Evolutionary conservation across 2,113 vertebrate species (phyloP).

Genomic region (Pelecanoides urinatrix): DNA sequence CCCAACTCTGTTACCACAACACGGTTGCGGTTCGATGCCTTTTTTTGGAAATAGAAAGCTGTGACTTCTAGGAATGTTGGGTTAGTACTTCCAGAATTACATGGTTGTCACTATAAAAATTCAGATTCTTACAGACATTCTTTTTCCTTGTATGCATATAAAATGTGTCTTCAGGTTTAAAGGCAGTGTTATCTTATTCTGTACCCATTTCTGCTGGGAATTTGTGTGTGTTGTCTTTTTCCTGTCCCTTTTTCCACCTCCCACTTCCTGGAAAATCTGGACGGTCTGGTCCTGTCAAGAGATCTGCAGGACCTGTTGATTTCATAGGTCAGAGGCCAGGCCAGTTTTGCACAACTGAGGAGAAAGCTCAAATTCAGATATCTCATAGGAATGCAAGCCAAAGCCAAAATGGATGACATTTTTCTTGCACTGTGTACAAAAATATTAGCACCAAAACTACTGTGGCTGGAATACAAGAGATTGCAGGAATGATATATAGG

Average conservation of each 20-base stretch:
- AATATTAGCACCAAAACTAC: not conserved
- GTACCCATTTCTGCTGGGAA: not conserved
- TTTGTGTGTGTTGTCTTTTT: not conserved
- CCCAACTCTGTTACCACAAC: not conserved
- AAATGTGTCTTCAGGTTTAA: not conserved
- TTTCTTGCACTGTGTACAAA: not conserved
- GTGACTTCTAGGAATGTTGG: not conserved
- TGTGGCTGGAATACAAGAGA: not conserved
- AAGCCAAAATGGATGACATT: not conserved
- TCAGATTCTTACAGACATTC: not conserved
- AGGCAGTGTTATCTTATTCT: not conserved
- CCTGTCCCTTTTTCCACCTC: not conserved
- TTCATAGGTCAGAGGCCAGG: not conserved
- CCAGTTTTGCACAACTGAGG: not conserved
- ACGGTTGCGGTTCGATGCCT: not conserved
- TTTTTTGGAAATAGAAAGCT: not conserved
- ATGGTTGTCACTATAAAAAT: not conserved
- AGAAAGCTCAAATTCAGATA: not conserved
- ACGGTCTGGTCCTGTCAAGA: not conserved
- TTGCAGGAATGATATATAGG: not conserved
- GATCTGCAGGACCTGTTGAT: not conserved
- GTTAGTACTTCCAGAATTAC: not conserved
- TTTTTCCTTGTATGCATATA: not conserved
- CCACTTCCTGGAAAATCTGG: not conserved
- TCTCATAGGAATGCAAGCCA: not conserved